Evolutionary conservation across 2,113 vertebrate species (phyloP).

Genomic region (Chlamydotis undulata): DNA sequence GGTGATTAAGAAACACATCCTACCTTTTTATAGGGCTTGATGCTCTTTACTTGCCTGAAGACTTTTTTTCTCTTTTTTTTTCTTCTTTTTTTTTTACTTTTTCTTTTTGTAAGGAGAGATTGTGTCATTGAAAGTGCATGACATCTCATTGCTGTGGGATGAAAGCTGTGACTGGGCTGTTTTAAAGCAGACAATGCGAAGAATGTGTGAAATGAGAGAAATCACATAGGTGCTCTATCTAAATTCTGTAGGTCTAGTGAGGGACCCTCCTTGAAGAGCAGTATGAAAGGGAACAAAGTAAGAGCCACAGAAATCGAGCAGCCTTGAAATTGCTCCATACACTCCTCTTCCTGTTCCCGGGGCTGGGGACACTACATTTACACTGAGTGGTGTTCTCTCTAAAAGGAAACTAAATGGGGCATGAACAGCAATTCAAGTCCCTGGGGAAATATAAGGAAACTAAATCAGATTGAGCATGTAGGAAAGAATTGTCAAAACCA

Average conservation of each 20-base stretch:
- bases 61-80: background rate
- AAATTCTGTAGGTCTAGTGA: background rate
- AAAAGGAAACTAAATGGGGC: conserved; percentile 28
- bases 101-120: background rate
- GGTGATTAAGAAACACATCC: background rate
- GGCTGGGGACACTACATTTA: background rate
- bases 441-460: conserved; percentile 42
- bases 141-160: background rate
- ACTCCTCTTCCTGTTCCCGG: background rate
- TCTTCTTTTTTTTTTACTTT: background rate
- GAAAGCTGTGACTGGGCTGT: background rate
- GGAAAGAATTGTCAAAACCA: conserved; percentile 33
- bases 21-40: background rate
- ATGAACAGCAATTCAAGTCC: conserved; percentile 23
- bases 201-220: background rate
- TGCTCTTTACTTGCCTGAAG: background rate
- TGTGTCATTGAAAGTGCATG: background rate
- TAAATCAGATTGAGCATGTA: conserved; percentile 40
- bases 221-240: background rate
- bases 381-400: background rate
- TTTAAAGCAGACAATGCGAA: background rate
- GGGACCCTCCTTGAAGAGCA: background rate
- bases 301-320: background rate
- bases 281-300: background rate
- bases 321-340: conserved; percentile 24